Evolutionary conservation across 2,888 invertebrate species (phyloP), one percentile per base, ranked within the genome.

Genomic region (Tubiluchus corallicola): DNA sequence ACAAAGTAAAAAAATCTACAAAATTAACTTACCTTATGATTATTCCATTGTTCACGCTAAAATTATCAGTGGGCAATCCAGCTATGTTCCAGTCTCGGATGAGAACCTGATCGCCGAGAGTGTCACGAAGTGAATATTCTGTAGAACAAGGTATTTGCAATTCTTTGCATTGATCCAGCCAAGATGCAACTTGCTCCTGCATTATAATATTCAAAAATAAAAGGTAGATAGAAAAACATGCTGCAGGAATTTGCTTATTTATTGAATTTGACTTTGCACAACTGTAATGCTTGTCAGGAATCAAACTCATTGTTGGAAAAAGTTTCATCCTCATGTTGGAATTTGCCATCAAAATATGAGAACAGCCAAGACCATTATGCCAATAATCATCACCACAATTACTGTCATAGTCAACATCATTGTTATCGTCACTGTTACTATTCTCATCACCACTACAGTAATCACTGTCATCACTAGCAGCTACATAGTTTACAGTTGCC

Each of bases 121-220:
- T 64, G 16, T 49, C 47, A 41, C 62, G 55, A 21, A 94, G 64
- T 50, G 79, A 78, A 64, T 80, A 92, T 58, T 82, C 72, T 0
- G 65, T 59, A 0, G 78, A 77, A 58, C 84, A 85, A 2, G 80
- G 75, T 3, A 94, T 74, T 0, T 77, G 74, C 45, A 74, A 73
- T 3, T 72, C 69, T 19, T 71, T 71, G 38, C 85, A 78, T 17
- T 73, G 71, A 29, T 69, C 60, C 0, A 80, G 73, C 92, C 90
- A 92, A 46, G 70, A 66, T 13, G 68, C 67, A 13, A 80, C 73
- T 71, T 85, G 77, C 21, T 68, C 63, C 43, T 71, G 56, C 50
- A 84, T 72, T 59, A 79, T 82, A 44, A 71, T 66, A 50, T 76
- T 74, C 1, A 82, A 82, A 5, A 29, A 29, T 21, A 21, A n/a